Conservation (phyloP, 2,888 invertebrate species). For the Asteroscopus sphinx region DNA sequence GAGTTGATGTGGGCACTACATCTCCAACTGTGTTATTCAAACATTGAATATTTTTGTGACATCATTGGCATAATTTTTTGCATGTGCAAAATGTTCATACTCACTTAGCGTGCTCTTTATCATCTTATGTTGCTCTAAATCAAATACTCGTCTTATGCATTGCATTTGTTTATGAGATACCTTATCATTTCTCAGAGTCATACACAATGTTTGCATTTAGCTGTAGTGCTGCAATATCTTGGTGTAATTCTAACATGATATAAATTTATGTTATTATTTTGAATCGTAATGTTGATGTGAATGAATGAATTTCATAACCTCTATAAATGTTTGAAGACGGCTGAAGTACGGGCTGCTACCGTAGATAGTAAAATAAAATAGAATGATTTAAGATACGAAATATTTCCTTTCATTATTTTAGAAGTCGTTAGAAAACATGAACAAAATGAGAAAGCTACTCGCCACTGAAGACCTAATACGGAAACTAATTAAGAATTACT, state of each 20-base stretch:
- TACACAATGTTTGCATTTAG: constrained; percentile 45
- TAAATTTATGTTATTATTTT: constrained; percentile 12
- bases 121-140: constrained; percentile 51
- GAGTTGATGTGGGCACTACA: constrained; percentile 35
- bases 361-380: constrained; percentile 1
- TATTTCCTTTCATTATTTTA: constrained; percentile 2
- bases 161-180: constrained; percentile 65
- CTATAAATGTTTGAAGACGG: background rate
- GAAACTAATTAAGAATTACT: constrained; percentile 27
- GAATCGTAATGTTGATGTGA: background rate
- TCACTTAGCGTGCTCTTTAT: constrained; percentile 27
- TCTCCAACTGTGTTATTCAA: constrained; percentile 51
- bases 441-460: constrained; percentile 41
- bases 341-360: background rate
- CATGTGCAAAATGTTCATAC: constrained; percentile 31
- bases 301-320: constrained; percentile 7
- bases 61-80: constrained; percentile 45
- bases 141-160: constrained; percentile 62
- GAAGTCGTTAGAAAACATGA: constrained; percentile 5
- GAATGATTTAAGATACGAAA: background rate
- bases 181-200: constrained; percentile 61
- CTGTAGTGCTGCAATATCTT: constrained; percentile 48
- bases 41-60: constrained; percentile 45
- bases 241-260: constrained; percentile 16
- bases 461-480: constrained; percentile 18